Evolutionary conservation across 2,888 invertebrate species (phyloP).

Genomic region (Fissipunctia ypsillon): DNA sequence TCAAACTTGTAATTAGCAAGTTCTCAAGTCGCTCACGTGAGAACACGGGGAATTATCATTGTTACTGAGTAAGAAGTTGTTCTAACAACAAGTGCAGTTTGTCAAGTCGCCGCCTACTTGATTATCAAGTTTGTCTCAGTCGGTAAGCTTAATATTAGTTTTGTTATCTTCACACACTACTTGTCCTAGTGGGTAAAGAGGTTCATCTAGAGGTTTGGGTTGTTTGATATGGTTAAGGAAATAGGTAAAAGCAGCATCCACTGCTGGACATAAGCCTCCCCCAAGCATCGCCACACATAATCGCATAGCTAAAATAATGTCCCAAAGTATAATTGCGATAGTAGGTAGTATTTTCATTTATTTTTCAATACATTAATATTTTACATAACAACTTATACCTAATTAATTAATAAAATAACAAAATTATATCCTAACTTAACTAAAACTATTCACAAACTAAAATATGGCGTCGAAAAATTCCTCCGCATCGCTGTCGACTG

Average conservation of each 20-base stretch:
- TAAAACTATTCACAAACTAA: too few species aligned
- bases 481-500: too few species aligned
- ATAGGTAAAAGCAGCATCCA: neutral
- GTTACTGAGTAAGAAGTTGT: slow-evolving; percentile 62
- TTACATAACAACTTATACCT: too few species aligned
- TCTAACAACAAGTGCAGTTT: slow-evolving; percentile 67
- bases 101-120: slow-evolving; percentile 60
- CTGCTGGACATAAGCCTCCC: too few species aligned
- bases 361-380: too few species aligned
- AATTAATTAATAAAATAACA: too few species aligned
- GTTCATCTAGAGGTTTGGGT: neutral
- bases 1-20: slow-evolving; percentile 57
- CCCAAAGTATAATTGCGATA: neutral
- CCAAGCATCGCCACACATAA: too few species aligned
- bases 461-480: too few species aligned
- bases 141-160: slow-evolving; percentile 48
- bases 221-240: neutral
- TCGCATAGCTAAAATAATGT: neutral
- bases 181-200: neutral
- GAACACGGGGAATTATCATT: slow-evolving; percentile 52
- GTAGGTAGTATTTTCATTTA: too few species aligned
- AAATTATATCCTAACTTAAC: too few species aligned
- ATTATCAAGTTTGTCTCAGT: slow-evolving; percentile 53
- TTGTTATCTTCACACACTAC: slow-evolving; percentile 35
- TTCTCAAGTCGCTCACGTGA: slow-evolving; percentile 49